Conservation (phyloP, 1,140 invertebrate genomes). For the Pogonognathellus flavescens region DNA sequence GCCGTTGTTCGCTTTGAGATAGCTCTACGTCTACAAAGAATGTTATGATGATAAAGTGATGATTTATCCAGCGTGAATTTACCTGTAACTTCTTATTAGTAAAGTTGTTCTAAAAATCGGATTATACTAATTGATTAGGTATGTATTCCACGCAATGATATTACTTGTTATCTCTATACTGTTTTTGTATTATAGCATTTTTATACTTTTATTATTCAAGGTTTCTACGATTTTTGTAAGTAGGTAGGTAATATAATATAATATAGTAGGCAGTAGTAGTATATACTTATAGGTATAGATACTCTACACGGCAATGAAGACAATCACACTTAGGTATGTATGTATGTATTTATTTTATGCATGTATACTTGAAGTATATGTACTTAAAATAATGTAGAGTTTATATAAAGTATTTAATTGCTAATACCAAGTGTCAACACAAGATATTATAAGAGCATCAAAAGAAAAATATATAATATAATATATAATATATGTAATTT, state of each 20-base stretch:
- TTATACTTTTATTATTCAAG: too few relatives aligned
- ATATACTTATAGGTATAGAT: conserved; percentile 33
- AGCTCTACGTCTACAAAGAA: neutral
- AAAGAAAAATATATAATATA: conserved; percentile 41
- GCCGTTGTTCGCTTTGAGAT: neutral
- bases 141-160: neutral
- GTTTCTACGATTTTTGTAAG: neutral
- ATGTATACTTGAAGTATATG: neutral
- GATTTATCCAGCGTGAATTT: too few relatives aligned
- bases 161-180: neutral
- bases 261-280: conserved; percentile 17
- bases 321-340: conserved; percentile 47
- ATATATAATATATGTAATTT: conserved; percentile 24
- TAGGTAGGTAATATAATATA: conserved; percentile 18
- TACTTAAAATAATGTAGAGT: neutral
- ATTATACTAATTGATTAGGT: too few relatives aligned
- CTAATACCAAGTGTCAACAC: conserved; percentile 33
- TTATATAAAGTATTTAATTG: neutral
- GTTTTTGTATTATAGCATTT: too few relatives aligned
- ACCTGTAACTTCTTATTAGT: too few relatives aligned
- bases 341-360: neutral
- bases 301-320: conserved; percentile 27
- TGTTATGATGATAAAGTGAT: neutral
- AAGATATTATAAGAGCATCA: conserved; percentile 33
- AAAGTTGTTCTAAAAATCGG: too few relatives aligned